Evolutionary conservation across 2,113 vertebrate species (phyloP).

Genomic region (Mus spicilegus): DNA sequence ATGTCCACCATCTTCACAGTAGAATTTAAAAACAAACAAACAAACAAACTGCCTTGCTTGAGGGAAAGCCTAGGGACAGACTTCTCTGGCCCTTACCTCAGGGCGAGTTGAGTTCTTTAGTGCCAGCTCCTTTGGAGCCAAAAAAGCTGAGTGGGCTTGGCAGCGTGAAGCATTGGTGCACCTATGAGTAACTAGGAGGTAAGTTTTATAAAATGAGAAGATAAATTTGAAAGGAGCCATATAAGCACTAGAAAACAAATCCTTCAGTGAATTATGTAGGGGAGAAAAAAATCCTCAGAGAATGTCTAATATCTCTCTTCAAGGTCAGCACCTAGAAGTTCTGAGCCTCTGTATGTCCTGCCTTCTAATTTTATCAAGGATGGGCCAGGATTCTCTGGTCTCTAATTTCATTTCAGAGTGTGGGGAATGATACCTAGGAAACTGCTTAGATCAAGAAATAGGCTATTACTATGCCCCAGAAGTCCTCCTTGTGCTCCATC

Average conservation of each 20-base stretch:
- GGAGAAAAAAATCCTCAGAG: not conserved
- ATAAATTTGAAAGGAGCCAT: constrained; percentile 44
- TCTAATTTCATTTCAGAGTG: constrained; percentile 57
- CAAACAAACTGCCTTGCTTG: constrained; percentile 50
- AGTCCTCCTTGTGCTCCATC: not conserved
- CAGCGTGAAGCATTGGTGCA: constrained; percentile 79
- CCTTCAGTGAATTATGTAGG: constrained; percentile 20
- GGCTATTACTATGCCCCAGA: not conserved
- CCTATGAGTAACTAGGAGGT: constrained; percentile 79
- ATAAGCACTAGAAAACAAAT: constrained; percentile 59
- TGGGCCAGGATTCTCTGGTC: constrained; percentile 8
- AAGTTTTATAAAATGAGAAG: constrained; percentile 71
- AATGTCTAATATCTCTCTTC: constrained; percentile 30
- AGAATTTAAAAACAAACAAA: constrained; percentile 56
- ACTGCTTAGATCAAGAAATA: constrained; percentile 44
- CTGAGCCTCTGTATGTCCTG: not conserved
- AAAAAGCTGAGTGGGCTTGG: constrained; percentile 63
- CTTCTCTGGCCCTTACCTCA: constrained; percentile 53
- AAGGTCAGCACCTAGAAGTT: constrained; percentile 4
- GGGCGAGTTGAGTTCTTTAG: constrained; percentile 57
- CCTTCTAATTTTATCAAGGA: not conserved
- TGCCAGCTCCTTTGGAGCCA: constrained; percentile 73
- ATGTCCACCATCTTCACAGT: constrained; percentile 64
- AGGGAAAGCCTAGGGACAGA: constrained; percentile 60
- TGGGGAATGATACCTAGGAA: constrained; percentile 28